Evolutionary conservation across 2,888 invertebrate genomes (phyloP), one percentile per base, ranked within the genome.

Genomic region (Gymnosoma rotundatum): DNA sequence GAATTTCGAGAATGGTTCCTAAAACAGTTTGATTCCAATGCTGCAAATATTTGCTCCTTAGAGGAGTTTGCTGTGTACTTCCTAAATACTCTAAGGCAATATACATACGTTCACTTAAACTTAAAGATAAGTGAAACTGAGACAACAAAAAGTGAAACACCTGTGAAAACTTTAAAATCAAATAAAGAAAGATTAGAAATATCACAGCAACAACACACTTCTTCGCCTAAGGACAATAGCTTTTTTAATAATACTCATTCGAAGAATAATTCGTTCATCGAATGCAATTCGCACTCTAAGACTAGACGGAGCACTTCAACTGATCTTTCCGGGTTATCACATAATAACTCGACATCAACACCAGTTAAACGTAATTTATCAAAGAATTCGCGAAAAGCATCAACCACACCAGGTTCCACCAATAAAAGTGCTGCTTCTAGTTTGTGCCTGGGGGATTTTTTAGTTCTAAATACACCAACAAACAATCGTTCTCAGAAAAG

Each of bases 21-120:
- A 6, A 85, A 84, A 42, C 78, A 86, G 86, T 83, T 92, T 85
- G 66, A 79, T 73, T 9, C 16, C 9, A 16, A 78, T 32, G 5
- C 7, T 50, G 10, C 45, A 38, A 12, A 54, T 20, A 2, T 14
- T 14, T 90, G 89, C 73, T 88, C 88, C 25, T 66, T 92, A 52
- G 92, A 92, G 73, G 94, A 94, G 86, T 94, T 94, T 89, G 93
- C 94, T 45, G 91, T 93, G n/a, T 93, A 93, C 89, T 94, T 93
- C 89, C 89, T 94, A 83, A 93, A 94, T 32, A 94, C 93, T 88
- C 88, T 94, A 84, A 92, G 94, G 64, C 93, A 91, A 86, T 93
- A 94, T 88, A 94, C 94, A 50, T 94, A 94, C 82, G 91, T 92
- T 92, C 94, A 91, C 79, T 87, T 89, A n/a, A 89, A 91, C 79